Percentiles rank a stretch among this genome's conserved stretches.
phyloP scores from a whole-genome alignment of 2,888 invertebrate genomes.

The Ormia ochracea region DNA sequence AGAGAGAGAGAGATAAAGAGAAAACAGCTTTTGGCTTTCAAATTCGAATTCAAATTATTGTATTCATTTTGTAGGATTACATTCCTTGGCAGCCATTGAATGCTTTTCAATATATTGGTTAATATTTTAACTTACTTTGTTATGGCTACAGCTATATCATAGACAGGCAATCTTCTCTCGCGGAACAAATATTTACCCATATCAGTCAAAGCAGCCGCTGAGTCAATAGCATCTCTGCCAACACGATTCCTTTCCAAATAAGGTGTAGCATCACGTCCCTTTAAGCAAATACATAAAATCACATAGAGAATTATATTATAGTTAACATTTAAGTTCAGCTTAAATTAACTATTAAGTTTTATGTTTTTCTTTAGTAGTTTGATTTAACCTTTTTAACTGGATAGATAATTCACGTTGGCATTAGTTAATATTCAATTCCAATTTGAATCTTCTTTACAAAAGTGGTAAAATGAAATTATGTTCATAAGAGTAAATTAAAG shows the following conservation, averaged over 20 bases:
- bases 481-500: background rate
- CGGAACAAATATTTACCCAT: slow-evolving; percentile 98
- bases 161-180: slow-evolving; percentile 94
- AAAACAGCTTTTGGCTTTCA: background rate
- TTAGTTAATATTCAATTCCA: slow-evolving; percentile 29
- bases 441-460: slow-evolving; percentile 15
- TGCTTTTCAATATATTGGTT: background rate
- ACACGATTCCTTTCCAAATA: slow-evolving; percentile 95
- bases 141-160: slow-evolving; percentile 96
- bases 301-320: slow-evolving; percentile 3
- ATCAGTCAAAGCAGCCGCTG: slow-evolving; percentile 94
- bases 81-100: background rate
- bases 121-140: slow-evolving; percentile 87
- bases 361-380: background rate
- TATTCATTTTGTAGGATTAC: background rate
- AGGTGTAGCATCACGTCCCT: slow-evolving; percentile 96
- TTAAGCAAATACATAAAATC: slow-evolving; percentile 28
- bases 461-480: slow-evolving; percentile 6
- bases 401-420: slow-evolving; percentile 17
- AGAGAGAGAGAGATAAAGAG: background rate
- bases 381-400: slow-evolving; percentile 36
- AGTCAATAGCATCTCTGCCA: slow-evolving; percentile 95
- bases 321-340: slow-evolving; percentile 38
- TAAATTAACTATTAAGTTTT: background rate
- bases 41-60: background rate